Conservation (phyloP, 2,888 invertebrate genomes). For the Steromphala cineraria region DNA sequence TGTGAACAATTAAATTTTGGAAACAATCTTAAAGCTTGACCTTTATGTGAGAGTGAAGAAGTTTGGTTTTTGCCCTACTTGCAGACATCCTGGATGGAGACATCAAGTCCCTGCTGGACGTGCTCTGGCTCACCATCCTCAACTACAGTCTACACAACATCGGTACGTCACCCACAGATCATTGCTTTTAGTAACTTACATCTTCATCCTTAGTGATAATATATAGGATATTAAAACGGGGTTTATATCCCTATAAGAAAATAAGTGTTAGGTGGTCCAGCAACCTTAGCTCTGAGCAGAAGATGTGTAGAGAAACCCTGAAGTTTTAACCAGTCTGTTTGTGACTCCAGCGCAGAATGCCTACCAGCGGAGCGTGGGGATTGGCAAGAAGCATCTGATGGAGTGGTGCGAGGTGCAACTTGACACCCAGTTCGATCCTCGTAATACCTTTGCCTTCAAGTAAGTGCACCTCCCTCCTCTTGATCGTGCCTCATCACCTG, state of each 20-base stretch:
- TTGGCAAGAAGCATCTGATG: constrained; percentile 62
- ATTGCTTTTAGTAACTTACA: neutral
- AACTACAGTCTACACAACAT: constrained; percentile 65
- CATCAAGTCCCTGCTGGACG: constrained; percentile 67
- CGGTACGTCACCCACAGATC: constrained; percentile 49
- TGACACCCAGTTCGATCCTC: constrained; percentile 55
- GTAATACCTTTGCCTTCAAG: constrained; percentile 62
- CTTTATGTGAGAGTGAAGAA: neutral
- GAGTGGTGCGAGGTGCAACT: constrained; percentile 68
- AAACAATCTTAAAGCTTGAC: neutral
- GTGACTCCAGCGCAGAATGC: constrained; percentile 53
- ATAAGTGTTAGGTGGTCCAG: too few relatives aligned
- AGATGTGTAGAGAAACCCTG: too few relatives aligned
- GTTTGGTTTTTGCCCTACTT: constrained; percentile 5
- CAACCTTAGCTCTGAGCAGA: too few relatives aligned
- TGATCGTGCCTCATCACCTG: neutral
- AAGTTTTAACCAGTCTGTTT: too few relatives aligned
- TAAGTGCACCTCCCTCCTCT: constrained; percentile 39
- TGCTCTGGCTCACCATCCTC: constrained; percentile 68
- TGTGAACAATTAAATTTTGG: neutral
- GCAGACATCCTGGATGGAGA: constrained; percentile 68
- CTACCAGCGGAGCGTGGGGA: constrained; percentile 63
- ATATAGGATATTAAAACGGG: neutral
- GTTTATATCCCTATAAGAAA: too few relatives aligned
- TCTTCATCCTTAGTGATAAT: neutral